Conservation (phyloP, 2,113 vertebrate genomes). For the Clarias gariepinus region DNA sequence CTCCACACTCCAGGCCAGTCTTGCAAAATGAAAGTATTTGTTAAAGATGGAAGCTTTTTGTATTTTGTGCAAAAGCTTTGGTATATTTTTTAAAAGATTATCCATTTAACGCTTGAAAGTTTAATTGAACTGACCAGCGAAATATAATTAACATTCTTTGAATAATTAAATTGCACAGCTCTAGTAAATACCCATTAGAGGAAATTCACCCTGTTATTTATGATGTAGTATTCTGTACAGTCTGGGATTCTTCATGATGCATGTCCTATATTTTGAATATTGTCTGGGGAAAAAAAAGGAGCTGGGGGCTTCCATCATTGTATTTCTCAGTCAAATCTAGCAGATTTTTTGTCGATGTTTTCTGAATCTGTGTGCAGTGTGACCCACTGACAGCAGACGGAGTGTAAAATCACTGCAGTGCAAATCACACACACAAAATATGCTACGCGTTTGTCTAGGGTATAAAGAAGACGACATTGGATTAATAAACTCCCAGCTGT, state of each 20-base stretch:
- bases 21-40: too few relatives aligned
- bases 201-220: not conserved
- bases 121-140: too few relatives aligned
- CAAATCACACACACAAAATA: not conserved
- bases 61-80: too few relatives aligned
- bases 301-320: not conserved
- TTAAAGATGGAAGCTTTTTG: too few relatives aligned
- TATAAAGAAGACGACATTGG: not conserved
- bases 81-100: too few relatives aligned
- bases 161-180: too few relatives aligned
- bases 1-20: too few relatives aligned
- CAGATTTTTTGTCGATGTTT: not conserved
- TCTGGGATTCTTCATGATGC: not conserved
- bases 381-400: slow-evolving; percentile 5
- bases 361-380: not conserved
- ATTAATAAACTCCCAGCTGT: not conserved
- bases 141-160: too few relatives aligned
- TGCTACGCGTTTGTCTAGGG: not conserved
- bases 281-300: not conserved
- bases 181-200: not conserved
- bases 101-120: too few relatives aligned
- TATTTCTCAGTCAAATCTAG: not conserved
- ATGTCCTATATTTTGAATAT: not conserved
- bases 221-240: not conserved
- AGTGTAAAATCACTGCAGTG: slow-evolving; percentile 19